Evolutionary conservation across 2,797 vertebrate species (phyloP).

Genomic region (Macropodus opercularis): DNA sequence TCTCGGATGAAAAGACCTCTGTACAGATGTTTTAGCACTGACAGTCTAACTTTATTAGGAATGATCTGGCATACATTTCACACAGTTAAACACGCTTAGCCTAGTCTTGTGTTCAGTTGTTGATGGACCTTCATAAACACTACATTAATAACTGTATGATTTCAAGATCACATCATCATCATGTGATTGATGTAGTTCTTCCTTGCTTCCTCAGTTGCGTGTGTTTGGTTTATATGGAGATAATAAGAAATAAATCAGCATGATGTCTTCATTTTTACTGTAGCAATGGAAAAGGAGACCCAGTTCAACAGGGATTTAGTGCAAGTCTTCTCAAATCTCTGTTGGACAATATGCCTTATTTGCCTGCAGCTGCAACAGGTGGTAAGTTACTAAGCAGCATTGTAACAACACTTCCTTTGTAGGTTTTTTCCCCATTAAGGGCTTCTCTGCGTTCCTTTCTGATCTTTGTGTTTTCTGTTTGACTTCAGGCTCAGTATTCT

Average conservation of each 20-base stretch:
- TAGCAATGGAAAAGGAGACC: conserved; percentile 96
- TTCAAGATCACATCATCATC: too few relatives aligned
- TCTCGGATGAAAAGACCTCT: too few relatives aligned
- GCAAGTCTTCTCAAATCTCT: conserved; percentile 93
- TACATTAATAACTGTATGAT: too few relatives aligned
- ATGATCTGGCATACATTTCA: too few relatives aligned
- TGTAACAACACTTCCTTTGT: not conserved
- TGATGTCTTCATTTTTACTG: conserved; percentile 1
- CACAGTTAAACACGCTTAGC: too few relatives aligned
- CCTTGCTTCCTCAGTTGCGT: not conserved
- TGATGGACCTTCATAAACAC: too few relatives aligned
- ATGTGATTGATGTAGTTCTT: not conserved
- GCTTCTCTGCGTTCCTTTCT: not conserved
- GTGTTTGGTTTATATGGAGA: not conserved
- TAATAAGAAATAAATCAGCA: not conserved
- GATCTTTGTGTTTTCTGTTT: not conserved
- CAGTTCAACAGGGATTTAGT: conserved; percentile 92
- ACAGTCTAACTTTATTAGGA: too few relatives aligned
- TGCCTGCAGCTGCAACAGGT: conserved; percentile 96
- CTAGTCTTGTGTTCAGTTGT: too few relatives aligned
- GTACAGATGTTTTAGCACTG: too few relatives aligned
- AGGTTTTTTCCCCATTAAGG: not conserved
- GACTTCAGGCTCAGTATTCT: conserved; percentile 91
- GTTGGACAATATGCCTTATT: conserved; percentile 94
- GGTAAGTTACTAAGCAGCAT: conserved; percentile 77